Conservation (phyloP, 2,888 invertebrate species). For the Ennomos erosarius region DNA sequence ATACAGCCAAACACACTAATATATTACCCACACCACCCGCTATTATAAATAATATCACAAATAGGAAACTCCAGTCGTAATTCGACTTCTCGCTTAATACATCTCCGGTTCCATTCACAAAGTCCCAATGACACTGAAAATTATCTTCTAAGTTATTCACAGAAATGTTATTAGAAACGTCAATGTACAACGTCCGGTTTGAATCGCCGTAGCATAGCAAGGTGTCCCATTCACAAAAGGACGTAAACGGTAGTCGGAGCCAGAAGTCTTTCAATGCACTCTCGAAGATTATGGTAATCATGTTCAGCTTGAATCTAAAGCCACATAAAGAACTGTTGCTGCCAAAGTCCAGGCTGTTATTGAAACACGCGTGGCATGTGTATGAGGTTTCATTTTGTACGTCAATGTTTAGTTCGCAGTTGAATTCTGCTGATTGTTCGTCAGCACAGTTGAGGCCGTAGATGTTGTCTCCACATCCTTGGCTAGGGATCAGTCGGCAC, state of each 20-base stretch:
- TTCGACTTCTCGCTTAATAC: conserved; percentile 53
- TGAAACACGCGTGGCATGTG: conserved; percentile 65
- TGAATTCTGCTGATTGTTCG: conserved; percentile 52
- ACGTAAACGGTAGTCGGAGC: conserved; percentile 66
- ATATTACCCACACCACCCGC: conserved; percentile 96
- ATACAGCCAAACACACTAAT: conserved; percentile 96
- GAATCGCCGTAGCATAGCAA: conserved; percentile 65
- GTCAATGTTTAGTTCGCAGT: conserved; percentile 71
- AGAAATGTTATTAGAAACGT: conserved; percentile 52
- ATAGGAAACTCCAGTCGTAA: conserved; percentile 93
- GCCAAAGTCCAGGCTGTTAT: conserved; percentile 58
- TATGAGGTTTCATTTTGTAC: conserved; percentile 80
- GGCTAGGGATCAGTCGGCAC: conserved; percentile 62
- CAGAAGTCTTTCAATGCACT: conserved; percentile 74
- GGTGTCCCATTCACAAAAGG: conserved; percentile 66
- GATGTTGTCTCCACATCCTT: conserved; percentile 58
- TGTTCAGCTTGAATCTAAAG: conserved; percentile 73
- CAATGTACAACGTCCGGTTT: conserved; percentile 72
- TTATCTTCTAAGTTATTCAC: conserved; percentile 53
- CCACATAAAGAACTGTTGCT: conserved; percentile 70
- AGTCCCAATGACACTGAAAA: conserved; percentile 73
- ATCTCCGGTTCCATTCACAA: conserved; percentile 57
- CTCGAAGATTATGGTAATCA: conserved; percentile 70
- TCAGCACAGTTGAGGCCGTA: conserved; percentile 64
- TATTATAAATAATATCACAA: conserved; percentile 93